Base-by-base conservation (phyloP, 1,140 invertebrate genomes). In the Kradibia gibbosae region DNA sequence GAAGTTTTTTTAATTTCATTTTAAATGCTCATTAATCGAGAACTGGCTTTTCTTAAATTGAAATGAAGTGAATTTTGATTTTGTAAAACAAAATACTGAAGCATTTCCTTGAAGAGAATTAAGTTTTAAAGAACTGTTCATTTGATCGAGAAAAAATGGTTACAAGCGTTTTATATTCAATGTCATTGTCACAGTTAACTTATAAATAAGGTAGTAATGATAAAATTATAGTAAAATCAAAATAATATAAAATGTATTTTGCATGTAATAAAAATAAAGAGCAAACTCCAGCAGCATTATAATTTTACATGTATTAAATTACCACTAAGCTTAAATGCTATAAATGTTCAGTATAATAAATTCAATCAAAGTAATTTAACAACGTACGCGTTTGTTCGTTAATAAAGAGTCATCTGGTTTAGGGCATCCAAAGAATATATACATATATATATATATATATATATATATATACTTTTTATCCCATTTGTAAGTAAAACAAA, bases 161-260 rank as follows among this genome's bases (percentile, higher is more conserved):
- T 80, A 28, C 11, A 74, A 20, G 10, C 36, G 3, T n/a, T n/a
- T n/a, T n/a, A n/a, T n/a, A n/a, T 78, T 82, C n/a, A 73, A 53
- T 72, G 28, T 84, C 81, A 81, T 84, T 86, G 85, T 86, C 84
- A 86, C 85, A 86, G 82, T 83, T 84, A 84, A 84, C 83, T 84
- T 85, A 85, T 53, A 82, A 42, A 65, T 79, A 82, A 82, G 77
- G 36, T 77, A 75, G 72, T 80, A 50, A 80, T 65, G 71, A 80
- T 72, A 73, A 62, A 80, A 20, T 62, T 39, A 55, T 42, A 72
- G 13, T 17, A 78, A 78, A 78, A 57, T 34, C 15, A 71, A 71
- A 71, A 72, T 53, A 8, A 82, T 84, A 53, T 76, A 15, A n/a
- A 76, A 78, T 70, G 45, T 75, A 74, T 74, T 53, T 84, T 60